A percentile compares a stretch with the other conserved stretches of the same genome.
phyloP scores from a whole-genome alignment of 2,113 vertebrate species.

The Onychostoma macrolepis region DNA sequence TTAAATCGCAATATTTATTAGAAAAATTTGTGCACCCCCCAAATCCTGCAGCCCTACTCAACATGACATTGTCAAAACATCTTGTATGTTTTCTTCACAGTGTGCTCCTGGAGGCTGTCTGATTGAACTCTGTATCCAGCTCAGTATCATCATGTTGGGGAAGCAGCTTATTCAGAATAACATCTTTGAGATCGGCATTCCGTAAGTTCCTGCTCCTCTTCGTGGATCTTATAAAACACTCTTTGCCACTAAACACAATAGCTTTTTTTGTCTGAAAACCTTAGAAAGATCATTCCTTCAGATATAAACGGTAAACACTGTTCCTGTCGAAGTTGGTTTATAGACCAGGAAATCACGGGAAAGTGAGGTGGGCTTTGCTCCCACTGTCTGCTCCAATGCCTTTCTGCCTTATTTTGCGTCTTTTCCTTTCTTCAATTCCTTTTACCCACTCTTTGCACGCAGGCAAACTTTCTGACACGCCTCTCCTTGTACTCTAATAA shows the following conservation, averaged over 20 bases:
- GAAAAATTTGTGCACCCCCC: no score
- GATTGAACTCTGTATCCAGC: slow-evolving; percentile 95
- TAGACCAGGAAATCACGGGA: slow-evolving; percentile 9
- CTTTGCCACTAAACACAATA: background rate
- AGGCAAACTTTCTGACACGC: background rate
- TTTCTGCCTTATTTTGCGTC: background rate
- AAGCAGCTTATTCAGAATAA: slow-evolving; percentile 99
- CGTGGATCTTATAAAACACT: background rate
- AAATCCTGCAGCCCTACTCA: no score
- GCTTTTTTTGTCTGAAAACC: background rate
- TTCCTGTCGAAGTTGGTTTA: background rate
- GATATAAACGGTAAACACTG: background rate
- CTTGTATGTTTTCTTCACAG: slow-evolving; percentile 69
- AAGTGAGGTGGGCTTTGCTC: background rate
- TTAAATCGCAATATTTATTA: no score
- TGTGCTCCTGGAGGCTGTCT: slow-evolving; percentile 97
- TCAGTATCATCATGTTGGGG: slow-evolving; percentile 99
- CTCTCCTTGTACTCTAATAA: background rate
- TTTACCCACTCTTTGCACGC: background rate
- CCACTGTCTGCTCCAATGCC: background rate
- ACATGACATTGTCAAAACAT: background rate
- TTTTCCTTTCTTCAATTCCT: background rate
- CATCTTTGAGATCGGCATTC: slow-evolving; percentile 96
- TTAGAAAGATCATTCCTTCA: background rate
- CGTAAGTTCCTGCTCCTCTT: slow-evolving; percentile 79